Evolutionary conservation across 2,113 vertebrate species (phyloP).

Genomic region (Leiothrix lutea): DNA sequence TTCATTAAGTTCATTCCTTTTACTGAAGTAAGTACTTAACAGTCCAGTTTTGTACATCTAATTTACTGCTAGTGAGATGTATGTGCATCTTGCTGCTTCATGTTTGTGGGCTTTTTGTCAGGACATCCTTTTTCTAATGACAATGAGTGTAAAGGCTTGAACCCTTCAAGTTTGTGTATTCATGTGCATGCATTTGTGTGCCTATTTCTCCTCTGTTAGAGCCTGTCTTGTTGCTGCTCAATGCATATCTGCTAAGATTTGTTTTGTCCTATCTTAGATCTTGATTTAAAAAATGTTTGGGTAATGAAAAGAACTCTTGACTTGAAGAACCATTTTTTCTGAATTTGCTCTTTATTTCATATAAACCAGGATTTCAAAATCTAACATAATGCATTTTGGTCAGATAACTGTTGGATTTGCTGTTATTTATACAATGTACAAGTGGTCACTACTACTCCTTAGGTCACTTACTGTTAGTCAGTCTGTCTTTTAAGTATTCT

Average conservation of each 20-base stretch:
- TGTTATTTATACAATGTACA: not conserved
- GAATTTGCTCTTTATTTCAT: not conserved
- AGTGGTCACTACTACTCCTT: not conserved
- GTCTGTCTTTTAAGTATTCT: not conserved
- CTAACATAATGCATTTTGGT: not conserved
- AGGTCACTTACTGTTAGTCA: not conserved
- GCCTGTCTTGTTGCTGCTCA: not conserved
- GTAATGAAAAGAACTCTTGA: not conserved
- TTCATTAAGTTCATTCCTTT: not conserved
- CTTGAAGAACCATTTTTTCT: not conserved
- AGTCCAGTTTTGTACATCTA: not conserved
- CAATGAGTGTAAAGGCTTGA: not conserved
- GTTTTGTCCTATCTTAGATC: not conserved
- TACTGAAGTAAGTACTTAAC: not conserved
- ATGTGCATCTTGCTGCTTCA: not conserved
- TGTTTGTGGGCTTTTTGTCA: not conserved
- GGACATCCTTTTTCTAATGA: not conserved
- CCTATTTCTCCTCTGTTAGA: not conserved
- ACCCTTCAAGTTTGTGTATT: not conserved
- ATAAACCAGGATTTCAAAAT: not conserved
- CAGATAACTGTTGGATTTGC: not conserved
- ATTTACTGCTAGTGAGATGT: not conserved
- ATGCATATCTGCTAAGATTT: not conserved
- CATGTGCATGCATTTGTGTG: not conserved
- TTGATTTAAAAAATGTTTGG: not conserved